Evolutionary conservation across 2,797 vertebrate genomes (phyloP), one percentile per base, ranked within the genome.

Genomic region (Morelia viridis): DNA sequence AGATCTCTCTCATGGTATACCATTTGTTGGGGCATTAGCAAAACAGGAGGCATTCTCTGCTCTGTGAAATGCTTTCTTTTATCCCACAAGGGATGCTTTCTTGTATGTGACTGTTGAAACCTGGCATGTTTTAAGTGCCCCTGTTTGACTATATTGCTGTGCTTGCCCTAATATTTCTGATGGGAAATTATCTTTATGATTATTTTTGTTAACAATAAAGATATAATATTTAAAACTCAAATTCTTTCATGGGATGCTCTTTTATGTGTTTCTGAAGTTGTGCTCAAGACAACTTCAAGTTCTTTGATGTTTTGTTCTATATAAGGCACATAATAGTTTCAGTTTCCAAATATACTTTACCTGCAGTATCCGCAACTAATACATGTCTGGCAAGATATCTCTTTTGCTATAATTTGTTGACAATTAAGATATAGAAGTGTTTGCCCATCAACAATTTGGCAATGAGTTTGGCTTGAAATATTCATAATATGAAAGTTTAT

Each of bases 171-270:
- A 50, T 94, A 60, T 90, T 96, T 93, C 87, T 93, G 96, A 95
- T 96, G 95, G 93, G 94, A 95, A 96, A 96, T 10, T 91, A 26
- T 94, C 95, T 95, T 96, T 92, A 84, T 71, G 93, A 96, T 91
- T 97, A 97, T 95, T 97, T 97, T 97, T 98, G 92, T 97, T 96
- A 97, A 96, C 96, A 98, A 98, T 98, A 98, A 98, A 98, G 87
- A 94, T 93, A 31, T 94, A 94, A 96, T 92, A 93, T 86, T 96
- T 97, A 91, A 96, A 97, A 96, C 94, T 95, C 88, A 92, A 88
- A 65, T 92, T 93, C 83, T 83, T 88, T 26, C 85, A 94, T 87
- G 90, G 95, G 62, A 0, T 96, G 56, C 96, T 94, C 92, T 89
- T 94, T 56, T 93, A 0, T 65, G 90, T 91, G 91, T 93, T 62